Conservation (phyloP, 1,140 invertebrate genomes). For the Sycophaga agraensis region DNA sequence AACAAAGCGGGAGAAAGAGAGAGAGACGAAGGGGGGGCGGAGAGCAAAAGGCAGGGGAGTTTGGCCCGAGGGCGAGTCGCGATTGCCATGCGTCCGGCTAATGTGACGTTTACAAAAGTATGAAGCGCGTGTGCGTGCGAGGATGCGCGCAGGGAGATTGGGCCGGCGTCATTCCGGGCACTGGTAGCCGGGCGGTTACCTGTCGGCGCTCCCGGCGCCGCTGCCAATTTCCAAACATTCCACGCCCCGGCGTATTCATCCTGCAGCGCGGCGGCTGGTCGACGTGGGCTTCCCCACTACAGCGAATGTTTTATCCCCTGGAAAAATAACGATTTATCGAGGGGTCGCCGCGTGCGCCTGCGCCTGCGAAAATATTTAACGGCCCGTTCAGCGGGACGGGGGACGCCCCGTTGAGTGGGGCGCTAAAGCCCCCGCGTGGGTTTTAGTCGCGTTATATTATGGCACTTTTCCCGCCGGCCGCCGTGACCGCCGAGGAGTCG, state of each 20-base stretch:
- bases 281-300: too few relatives aligned
- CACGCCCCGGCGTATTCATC: too few relatives aligned
- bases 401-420: not conserved
- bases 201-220: not conserved
- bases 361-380: conserved; percentile 35
- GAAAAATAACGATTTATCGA: conserved; percentile 37
- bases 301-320: conserved; percentile 33
- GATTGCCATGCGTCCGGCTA: conserved; percentile 8
- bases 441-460: conserved; percentile 17
- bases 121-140: not conserved
- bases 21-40: not conserved
- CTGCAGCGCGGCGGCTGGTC: too few relatives aligned
- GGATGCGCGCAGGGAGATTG: not conserved
- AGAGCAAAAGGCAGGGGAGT: not conserved
- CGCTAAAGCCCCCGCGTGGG: too few relatives aligned
- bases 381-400: conserved; percentile 18
- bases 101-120: conserved; percentile 26
- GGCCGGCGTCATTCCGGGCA: too few relatives aligned
- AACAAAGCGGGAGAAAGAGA: not conserved
- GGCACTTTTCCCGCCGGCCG: conserved; percentile 10
- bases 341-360: not conserved
- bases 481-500: too few relatives aligned
- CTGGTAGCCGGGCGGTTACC: not conserved
- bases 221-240: conserved; percentile 17
- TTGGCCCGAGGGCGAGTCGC: not conserved